phyloP scores from a whole-genome alignment of 2,797 vertebrate genomes.

The Pantherophis vulpinus region DNA sequence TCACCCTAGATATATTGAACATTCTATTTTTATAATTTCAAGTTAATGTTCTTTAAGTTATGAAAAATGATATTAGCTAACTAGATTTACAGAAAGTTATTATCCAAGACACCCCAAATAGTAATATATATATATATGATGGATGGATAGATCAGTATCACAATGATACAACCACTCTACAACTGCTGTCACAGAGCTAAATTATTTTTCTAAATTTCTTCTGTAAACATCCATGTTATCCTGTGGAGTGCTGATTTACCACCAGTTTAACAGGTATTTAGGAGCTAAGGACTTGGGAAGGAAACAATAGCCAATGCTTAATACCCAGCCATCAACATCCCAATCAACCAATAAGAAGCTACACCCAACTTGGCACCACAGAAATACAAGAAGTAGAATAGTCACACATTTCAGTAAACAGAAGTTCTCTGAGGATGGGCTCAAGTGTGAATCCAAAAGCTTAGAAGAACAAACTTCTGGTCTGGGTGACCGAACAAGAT shows the following conservation, averaged over 20 bases:
- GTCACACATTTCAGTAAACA: neutral
- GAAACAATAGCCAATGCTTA: no score
- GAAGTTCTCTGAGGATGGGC: neutral
- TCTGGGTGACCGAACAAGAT: neutral
- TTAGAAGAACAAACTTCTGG: neutral
- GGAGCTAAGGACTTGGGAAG: no score
- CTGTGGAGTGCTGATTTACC: neutral
- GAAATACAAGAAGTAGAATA: neutral
- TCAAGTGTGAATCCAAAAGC: neutral
- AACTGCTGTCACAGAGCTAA: neutral
- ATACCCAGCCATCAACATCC: no score
- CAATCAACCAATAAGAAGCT: neutral
- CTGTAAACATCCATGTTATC: neutral
- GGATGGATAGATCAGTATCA: neutral
- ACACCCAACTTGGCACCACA: neutral
- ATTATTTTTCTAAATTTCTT: neutral
- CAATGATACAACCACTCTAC: neutral
- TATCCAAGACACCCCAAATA: neutral
- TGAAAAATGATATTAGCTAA: neutral
- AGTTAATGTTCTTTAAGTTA: neutral
- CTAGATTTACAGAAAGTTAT: neutral
- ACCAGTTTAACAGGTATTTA: no score
- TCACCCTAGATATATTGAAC: neutral
- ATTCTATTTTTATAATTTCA: neutral
- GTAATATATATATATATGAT: neutral